Conservation (phyloP, 2,888 invertebrate species). For the Lasioglossum leucozonium region DNA sequence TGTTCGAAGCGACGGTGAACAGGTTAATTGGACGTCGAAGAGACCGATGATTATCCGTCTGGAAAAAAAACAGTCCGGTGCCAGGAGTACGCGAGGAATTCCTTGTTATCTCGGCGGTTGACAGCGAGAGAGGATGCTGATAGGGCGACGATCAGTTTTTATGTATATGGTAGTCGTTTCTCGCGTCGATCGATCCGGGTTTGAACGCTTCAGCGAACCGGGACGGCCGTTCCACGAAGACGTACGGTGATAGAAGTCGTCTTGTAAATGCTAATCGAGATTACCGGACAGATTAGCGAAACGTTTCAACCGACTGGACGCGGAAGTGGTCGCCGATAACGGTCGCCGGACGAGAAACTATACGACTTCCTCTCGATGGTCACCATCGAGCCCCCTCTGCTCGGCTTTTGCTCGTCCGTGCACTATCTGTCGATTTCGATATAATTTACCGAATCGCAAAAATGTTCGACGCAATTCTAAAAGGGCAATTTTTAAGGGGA, state of each 20-base stretch:
- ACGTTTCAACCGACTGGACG: conserved; percentile 42
- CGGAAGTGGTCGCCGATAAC: conserved; percentile 46
- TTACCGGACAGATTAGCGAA: conserved; percentile 43
- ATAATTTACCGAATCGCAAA: too few relatives aligned
- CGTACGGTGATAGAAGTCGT: conserved; percentile 33
- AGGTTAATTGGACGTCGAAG: neutral
- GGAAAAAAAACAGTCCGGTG: neutral
- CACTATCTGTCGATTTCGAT: neutral
- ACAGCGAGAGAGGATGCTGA: conserved; percentile 2
- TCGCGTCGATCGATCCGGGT: conserved; percentile 43
- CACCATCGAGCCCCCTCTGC: neutral
- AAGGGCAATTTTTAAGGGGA: too few relatives aligned
- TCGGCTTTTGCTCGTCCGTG: neutral
- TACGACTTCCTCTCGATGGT: conserved; percentile 28
- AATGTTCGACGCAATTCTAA: too few relatives aligned
- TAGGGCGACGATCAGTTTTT: conserved; percentile 18
- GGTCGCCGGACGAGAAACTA: conserved; percentile 42
- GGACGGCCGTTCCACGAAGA: conserved; percentile 37
- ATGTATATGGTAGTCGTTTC: conserved; percentile 11
- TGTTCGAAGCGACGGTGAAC: neutral
- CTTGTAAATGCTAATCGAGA: conserved; percentile 62
- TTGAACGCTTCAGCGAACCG: conserved; percentile 57
- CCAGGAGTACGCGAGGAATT: neutral
- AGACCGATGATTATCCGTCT: neutral
- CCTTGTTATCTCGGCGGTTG: neutral